These are phyloP conservation scores for Gallinago jamesoni DNA, from an alignment of 2,113 vertebrate species.

Conservation along the genomic window DNA sequence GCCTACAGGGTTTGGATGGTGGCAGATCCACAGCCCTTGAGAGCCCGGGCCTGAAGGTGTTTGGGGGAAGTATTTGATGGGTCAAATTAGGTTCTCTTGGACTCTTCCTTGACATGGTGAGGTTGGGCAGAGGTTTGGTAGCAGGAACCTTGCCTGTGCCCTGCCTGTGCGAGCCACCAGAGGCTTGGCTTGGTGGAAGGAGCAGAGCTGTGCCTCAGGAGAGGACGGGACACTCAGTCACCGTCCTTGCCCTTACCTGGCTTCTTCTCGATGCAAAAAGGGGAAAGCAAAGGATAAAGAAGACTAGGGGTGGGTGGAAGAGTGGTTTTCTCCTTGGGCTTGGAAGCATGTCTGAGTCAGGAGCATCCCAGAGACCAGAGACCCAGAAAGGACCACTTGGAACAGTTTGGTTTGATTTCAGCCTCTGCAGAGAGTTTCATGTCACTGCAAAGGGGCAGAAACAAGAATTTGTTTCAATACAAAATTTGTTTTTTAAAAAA, in stretches of 20 bases:
- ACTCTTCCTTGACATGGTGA: neutral
- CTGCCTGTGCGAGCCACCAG: accelerated
- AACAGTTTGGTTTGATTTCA: neutral
- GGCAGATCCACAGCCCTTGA: neutral
- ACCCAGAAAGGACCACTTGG: neutral
- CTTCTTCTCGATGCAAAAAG: neutral
- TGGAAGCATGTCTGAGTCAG: neutral
- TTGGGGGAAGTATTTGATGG: neutral
- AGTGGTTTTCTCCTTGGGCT: neutral
- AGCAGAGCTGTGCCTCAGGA: neutral
- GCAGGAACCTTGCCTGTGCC: neutral
- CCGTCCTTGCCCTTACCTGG: neutral
- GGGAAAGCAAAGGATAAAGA: neutral
- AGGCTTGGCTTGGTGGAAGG: neutral
- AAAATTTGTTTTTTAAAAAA: neutral
- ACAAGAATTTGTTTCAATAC: neutral
- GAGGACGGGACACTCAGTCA: accelerated
- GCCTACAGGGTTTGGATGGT: accelerated
- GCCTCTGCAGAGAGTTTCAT: neutral
- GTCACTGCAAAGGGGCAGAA: neutral
- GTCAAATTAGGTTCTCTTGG: neutral
- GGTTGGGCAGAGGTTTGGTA: neutral
- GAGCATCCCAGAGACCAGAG: neutral
- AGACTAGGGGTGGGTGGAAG: neutral
- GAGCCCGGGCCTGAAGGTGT: neutral